Evolutionary conservation across 2,113 vertebrate genomes (phyloP), one percentile per base, ranked within the genome.

Genomic region (Odocoileus virginianus): DNA sequence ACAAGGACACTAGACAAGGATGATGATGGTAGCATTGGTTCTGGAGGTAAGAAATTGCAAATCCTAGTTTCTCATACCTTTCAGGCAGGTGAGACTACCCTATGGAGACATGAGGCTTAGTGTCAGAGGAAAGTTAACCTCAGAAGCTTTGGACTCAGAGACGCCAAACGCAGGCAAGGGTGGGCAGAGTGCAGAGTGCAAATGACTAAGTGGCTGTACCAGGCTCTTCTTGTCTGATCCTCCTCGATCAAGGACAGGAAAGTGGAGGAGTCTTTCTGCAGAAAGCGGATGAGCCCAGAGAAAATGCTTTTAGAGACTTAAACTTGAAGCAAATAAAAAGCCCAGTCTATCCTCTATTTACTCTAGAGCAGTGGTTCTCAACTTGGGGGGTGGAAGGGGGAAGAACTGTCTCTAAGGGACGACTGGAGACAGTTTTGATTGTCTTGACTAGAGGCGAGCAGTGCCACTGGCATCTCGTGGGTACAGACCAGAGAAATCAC

Each of bases 271-370:
- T 14, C 71, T 60, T n/a, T n/a, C n/a, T 91, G 89, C 52, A 81
- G 36, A 81, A 28, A 78, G 47, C 19, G 47, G 88, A 58, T 47
- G 43, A 87, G 25, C 13, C 45, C 27, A 89, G 54, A 94, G 30
- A 7, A 89, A 94, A 84, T 25, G 36, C n/a, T 12, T 87, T 33
- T 55, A 33, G 45, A 81, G 30, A 87, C 23, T 81, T 74, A 79
- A 52, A 25, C n/a, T 54, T 71, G 81, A 87, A n/a, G 64, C 7
- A 81, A 88, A 87, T 45, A 60, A 81, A 95, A 87, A 84, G 14
- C 57, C 5, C 47, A 67, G 74, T 3, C 47, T 52, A 2, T 27
- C 3, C 45, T 3, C 5, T n/a, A 89, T 76, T 93, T 71, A 82
- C 82, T 33, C 52, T 55, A 83, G 8, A 52, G 50, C 17, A 60